Evolutionary conservation across 2,113 vertebrate species (phyloP).

Genomic region (Emydocephalus ijimae): DNA sequence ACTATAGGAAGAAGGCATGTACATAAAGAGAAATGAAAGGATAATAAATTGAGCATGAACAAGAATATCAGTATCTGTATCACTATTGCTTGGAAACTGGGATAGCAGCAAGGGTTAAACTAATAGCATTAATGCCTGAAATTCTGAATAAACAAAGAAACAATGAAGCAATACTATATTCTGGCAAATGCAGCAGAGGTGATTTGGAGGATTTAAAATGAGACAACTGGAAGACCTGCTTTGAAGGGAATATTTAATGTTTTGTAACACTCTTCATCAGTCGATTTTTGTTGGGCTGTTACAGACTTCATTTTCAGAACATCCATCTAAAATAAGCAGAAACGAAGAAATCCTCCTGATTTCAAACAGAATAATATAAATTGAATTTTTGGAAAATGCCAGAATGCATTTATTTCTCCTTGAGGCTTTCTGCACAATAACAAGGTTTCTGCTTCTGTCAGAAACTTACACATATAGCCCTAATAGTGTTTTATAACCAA

Average conservation of each 20-base stretch:
- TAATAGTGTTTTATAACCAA: constrained; percentile 34
- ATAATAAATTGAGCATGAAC: neutral
- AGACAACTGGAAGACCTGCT: constrained; percentile 12
- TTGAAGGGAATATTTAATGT: constrained; percentile 34
- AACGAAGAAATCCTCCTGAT: neutral
- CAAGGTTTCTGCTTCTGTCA: neutral
- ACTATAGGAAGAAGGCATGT: neutral
- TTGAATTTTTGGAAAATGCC: constrained; percentile 1
- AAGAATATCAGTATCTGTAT: neutral
- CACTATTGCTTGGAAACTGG: neutral
- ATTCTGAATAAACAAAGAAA: neutral
- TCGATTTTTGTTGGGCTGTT: neutral
- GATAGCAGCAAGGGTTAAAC: neutral
- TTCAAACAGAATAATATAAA: constrained; percentile 8
- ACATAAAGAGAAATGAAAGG: neutral
- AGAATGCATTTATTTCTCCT: neutral
- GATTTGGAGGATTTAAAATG: constrained; percentile 7
- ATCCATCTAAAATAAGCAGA: constrained; percentile 17
- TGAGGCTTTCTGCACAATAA: neutral
- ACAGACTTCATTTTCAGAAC: constrained; percentile 19
- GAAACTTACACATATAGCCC: neutral
- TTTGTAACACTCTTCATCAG: constrained; percentile 26
- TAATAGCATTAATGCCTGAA: neutral
- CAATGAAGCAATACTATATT: neutral
- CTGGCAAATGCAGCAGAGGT: neutral